Evolutionary conservation across 1,140 invertebrate species (phyloP).

Genomic region (Cyclargus thomasi): DNA sequence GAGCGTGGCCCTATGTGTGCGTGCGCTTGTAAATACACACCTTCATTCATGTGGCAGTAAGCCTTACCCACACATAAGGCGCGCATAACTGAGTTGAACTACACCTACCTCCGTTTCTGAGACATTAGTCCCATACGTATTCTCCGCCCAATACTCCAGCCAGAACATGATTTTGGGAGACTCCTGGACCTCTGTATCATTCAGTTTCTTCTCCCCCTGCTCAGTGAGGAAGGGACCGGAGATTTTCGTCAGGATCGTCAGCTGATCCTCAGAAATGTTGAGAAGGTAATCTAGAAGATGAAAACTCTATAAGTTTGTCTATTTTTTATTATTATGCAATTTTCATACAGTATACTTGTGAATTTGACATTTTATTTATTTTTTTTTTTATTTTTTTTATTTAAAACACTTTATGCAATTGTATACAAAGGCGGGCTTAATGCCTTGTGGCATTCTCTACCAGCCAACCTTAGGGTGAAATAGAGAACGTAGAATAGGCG

Average conservation of each 20-base stretch:
- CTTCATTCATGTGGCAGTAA: no score
- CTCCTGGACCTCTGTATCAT: slow-evolving; percentile 26
- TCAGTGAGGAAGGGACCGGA: slow-evolving; percentile 51
- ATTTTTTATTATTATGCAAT: neutral
- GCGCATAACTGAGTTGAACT: no score
- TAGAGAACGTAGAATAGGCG: no score
- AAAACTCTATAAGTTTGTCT: neutral
- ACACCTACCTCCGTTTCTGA: neutral
- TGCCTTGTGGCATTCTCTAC: no score
- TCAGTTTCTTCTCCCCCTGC: slow-evolving; percentile 38
- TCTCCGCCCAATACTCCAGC: slow-evolving; percentile 33
- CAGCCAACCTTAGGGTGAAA: no score
- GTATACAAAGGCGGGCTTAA: no score
- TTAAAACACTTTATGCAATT: no score
- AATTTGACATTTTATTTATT: no score
- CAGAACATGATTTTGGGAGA: slow-evolving; percentile 37
- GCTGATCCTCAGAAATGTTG: slow-evolving; percentile 10
- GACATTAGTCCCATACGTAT: neutral
- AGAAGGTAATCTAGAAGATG: slow-evolving; percentile 35
- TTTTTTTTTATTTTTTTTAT: no score
- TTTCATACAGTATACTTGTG: neutral
- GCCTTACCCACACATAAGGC: no score
- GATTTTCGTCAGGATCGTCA: slow-evolving; percentile 33
- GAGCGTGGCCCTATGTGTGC: no score
- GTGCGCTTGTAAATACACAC: no score